Conservation (phyloP, 2,113 vertebrate species). For the Hemibagrus wyckioides region DNA sequence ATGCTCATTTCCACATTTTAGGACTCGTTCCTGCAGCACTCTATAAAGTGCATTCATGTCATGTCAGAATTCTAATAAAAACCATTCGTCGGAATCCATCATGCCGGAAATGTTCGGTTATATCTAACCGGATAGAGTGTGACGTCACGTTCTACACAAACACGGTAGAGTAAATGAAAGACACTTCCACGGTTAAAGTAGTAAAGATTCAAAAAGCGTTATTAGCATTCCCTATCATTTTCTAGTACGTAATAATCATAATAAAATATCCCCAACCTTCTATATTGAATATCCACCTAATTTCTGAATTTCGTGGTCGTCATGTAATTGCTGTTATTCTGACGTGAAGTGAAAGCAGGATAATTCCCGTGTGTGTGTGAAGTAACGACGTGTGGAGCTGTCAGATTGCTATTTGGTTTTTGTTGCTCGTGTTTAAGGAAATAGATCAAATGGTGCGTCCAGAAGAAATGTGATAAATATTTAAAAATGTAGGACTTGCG, state of each 20-base stretch:
- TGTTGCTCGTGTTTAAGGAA: background rate
- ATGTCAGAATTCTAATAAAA: background rate
- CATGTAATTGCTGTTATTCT: slow-evolving; percentile 8
- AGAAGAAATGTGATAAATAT: background rate
- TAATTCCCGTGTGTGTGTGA: background rate
- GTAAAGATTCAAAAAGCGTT: background rate
- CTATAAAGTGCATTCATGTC: background rate
- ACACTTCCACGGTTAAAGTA: background rate
- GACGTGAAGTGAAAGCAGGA: background rate
- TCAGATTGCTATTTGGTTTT: background rate
- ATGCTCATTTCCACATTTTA: too few relatives aligned
- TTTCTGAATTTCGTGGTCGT: background rate
- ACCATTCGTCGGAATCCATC: background rate
- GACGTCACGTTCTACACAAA: background rate
- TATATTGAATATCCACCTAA: too few relatives aligned
- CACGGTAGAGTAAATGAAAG: too few relatives aligned
- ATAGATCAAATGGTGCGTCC: background rate
- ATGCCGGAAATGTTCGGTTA: background rate
- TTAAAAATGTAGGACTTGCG: background rate
- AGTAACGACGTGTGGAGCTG: background rate
- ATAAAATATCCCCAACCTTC: background rate
- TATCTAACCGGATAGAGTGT: background rate
- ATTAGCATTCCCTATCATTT: background rate
- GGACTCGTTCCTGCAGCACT: too few relatives aligned
- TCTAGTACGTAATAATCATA: background rate